A percentile compares a stretch with the other conserved stretches of the same genome.
Evolutionary conservation across 2,113 vertebrate genomes (phyloP).

Genomic region (Coptodon bakossiorum): DNA sequence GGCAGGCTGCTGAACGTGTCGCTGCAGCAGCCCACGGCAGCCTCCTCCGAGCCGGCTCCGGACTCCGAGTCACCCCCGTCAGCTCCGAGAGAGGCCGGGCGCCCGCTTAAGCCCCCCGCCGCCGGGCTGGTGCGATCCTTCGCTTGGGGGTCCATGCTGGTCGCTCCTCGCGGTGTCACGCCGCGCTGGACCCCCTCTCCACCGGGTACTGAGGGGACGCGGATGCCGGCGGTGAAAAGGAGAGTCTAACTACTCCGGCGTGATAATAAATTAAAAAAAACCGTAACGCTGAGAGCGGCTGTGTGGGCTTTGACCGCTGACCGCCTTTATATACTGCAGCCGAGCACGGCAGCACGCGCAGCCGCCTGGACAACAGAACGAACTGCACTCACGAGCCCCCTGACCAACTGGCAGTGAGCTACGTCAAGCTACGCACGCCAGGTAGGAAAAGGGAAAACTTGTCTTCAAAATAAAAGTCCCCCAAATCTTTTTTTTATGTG

Average conservation of each 20-base stretch:
- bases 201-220: background rate
- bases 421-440: background rate
- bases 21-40: conserved; percentile 50
- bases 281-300: background rate
- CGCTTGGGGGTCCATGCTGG: conserved; percentile 65
- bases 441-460: background rate
- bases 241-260: background rate
- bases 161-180: conserved; percentile 18
- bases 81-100: conserved; percentile 52
- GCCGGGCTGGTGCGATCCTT: conserved; percentile 15
- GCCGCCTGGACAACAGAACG: conserved; percentile 24
- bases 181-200: conserved; percentile 47
- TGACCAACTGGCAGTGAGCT: background rate
- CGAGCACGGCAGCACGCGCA: conserved; percentile 11
- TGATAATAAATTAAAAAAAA: background rate
- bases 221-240: background rate
- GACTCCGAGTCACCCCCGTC: conserved; percentile 66
- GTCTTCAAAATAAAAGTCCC: conserved; percentile 25
- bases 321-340: background rate
- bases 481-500: background rate
- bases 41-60: conserved; percentile 61
- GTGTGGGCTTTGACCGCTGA: background rate
- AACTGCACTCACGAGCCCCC: conserved; percentile 21
- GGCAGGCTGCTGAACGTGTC: conserved; percentile 63
- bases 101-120: conserved; percentile 30